Evolutionary conservation across 2,888 invertebrate genomes (phyloP).

Genomic region (Nomada lathburiana): DNA sequence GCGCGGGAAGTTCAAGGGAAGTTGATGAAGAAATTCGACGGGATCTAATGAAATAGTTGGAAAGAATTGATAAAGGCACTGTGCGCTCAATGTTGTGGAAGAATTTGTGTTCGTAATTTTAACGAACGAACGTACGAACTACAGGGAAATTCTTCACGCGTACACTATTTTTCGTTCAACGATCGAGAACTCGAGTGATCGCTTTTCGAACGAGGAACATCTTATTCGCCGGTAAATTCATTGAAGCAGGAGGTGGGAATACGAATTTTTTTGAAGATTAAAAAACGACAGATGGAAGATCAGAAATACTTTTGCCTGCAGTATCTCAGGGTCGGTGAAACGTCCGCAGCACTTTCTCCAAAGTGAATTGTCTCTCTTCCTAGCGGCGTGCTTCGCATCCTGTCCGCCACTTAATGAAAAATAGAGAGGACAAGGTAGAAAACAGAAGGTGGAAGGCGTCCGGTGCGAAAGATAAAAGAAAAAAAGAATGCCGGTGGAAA

Average conservation of each 20-base stretch:
- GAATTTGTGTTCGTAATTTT: neutral
- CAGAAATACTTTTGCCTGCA: neutral
- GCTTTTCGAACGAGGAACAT: no score
- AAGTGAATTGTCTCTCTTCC: slow-evolving; percentile 8
- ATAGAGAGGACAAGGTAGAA: slow-evolving; percentile 32
- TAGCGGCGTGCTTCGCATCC: slow-evolving; percentile 26
- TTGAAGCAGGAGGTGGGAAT: neutral
- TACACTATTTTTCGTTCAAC: no score
- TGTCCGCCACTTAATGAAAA: slow-evolving; percentile 53
- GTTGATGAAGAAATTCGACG: slow-evolving; percentile 3
- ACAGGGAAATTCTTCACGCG: no score
- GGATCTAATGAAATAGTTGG: slow-evolving; percentile 15
- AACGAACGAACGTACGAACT: slow-evolving; percentile 1
- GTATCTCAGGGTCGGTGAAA: neutral
- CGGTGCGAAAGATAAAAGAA: slow-evolving; percentile 27
- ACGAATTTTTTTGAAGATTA: no score
- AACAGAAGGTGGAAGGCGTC: slow-evolving; percentile 49
- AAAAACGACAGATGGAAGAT: neutral
- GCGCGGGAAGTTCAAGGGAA: neutral
- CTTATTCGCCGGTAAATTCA: no score
- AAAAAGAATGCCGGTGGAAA: slow-evolving; percentile 66
- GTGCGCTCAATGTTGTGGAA: neutral
- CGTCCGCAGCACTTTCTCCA: neutral
- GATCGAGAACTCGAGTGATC: no score
- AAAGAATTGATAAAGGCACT: slow-evolving; percentile 7